Conservation (phyloP, 64 coral and sea anemone species). For the Montipora sp. region DNA sequence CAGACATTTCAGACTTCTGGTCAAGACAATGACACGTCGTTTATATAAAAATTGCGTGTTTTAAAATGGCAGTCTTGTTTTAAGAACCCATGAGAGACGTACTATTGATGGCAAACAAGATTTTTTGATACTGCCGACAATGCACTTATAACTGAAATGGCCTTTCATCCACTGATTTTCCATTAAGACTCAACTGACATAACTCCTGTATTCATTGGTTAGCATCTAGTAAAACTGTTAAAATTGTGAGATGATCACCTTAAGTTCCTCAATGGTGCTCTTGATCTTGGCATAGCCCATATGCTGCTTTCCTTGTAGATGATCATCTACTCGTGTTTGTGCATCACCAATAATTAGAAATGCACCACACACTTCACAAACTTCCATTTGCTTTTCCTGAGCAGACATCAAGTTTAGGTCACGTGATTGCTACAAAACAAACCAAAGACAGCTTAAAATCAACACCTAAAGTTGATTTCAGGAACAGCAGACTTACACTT, state of each 20-base stretch:
- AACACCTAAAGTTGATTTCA: not conserved
- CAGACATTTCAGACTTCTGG: too few relatives aligned
- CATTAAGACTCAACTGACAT: not conserved
- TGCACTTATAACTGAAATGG: not conserved
- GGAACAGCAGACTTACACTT: not conserved
- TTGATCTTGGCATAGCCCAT: slow-evolving; percentile 99
- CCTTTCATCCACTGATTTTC: not conserved
- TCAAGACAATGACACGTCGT: too few relatives aligned
- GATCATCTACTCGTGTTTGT: slow-evolving; percentile 96
- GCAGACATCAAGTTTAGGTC: slow-evolving; percentile 85
- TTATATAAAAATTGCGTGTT: too few relatives aligned
- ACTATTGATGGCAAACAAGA: too few relatives aligned
- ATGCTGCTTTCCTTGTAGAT: slow-evolving; percentile 96
- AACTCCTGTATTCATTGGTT: not conserved
- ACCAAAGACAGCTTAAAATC: not conserved
- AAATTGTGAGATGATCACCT: slow-evolving; percentile 45
- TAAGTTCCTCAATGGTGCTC: slow-evolving; percentile 91
- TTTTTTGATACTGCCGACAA: not conserved
- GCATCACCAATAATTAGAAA: slow-evolving; percentile 99
- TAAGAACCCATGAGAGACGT: too few relatives aligned
- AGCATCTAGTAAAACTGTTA: not conserved
- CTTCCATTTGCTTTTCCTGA: slow-evolving; percentile 99
- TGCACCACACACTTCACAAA: slow-evolving; percentile 99
- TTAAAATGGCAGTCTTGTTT: too few relatives aligned
- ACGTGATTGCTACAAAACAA: slow-evolving; percentile 57